Conservation (phyloP, 1,140 invertebrate genomes). For the Neuroterus valhalla region DNA sequence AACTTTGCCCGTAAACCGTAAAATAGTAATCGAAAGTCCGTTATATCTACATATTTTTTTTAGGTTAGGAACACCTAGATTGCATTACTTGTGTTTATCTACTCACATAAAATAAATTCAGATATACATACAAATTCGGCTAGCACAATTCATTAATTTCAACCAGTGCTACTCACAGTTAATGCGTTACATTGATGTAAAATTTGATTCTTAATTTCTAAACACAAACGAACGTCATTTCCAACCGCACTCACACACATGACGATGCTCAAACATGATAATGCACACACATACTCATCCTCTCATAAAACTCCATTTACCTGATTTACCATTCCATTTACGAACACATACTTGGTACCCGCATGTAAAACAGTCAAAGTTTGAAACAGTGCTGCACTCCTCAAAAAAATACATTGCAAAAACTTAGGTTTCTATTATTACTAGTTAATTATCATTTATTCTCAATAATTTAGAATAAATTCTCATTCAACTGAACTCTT, state of each 20-base stretch:
- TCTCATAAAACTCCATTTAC: too few relatives aligned
- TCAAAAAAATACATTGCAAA: background rate
- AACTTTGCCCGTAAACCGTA: background rate
- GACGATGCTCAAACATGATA: background rate
- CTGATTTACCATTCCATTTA: too few relatives aligned
- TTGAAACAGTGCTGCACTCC: too few relatives aligned
- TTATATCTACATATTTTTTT: background rate
- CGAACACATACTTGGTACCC: background rate
- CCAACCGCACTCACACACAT: background rate
- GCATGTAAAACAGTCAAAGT: too few relatives aligned
- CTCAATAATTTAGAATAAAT: too few relatives aligned
- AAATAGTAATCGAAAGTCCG: background rate
- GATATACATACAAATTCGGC: background rate
- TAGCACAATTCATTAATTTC: background rate
- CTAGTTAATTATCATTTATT: too few relatives aligned
- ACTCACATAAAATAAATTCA: background rate
- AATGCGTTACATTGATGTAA: background rate
- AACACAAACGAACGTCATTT: background rate
- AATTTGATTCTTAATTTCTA: background rate
- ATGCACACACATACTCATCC: too few relatives aligned
- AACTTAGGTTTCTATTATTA: too few relatives aligned
- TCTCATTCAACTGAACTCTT: too few relatives aligned
- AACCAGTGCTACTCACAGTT: background rate
- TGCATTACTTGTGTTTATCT: background rate
- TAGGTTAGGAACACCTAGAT: background rate